These are phyloP conservation scores for Pandemis corylana DNA, from an alignment of 2,888 invertebrate species.

Conservation along the genomic window DNA sequence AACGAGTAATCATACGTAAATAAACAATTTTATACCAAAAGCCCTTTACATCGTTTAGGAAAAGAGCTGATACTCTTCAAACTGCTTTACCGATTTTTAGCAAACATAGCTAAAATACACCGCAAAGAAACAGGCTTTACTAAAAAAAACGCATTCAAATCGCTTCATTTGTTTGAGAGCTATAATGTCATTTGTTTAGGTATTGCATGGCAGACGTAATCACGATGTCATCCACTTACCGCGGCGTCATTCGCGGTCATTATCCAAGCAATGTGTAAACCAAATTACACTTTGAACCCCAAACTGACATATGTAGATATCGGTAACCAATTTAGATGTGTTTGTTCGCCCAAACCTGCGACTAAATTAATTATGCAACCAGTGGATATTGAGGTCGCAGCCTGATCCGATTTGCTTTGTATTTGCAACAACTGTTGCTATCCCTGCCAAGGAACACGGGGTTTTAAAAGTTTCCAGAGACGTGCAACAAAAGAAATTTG, in stretches of 20 bases:
- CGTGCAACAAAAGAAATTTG: background rate
- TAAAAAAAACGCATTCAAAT: no score
- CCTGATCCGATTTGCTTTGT: slow-evolving; percentile 13
- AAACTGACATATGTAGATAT: background rate
- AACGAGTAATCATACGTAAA: no score
- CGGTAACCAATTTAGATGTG: background rate
- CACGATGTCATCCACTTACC: no score
- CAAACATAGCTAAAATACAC: no score
- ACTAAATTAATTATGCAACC: slow-evolving; percentile 1
- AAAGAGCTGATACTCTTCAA: no score
- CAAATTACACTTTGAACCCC: background rate
- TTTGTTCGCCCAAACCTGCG: background rate
- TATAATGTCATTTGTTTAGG: no score
- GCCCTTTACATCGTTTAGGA: no score
- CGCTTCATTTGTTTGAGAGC: no score
- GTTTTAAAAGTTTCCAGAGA: background rate
- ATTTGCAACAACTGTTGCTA: slow-evolving; percentile 11
- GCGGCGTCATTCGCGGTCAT: background rate
- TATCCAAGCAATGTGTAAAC: background rate
- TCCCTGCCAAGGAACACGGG: background rate
- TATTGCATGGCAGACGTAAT: no score
- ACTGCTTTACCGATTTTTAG: no score
- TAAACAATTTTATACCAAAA: no score
- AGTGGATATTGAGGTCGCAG: background rate
- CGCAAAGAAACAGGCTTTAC: no score